Evolutionary conservation across 2,797 vertebrate species (phyloP), one percentile per base, ranked within the genome.

Genomic region (Crypturellus tataupa): DNA sequence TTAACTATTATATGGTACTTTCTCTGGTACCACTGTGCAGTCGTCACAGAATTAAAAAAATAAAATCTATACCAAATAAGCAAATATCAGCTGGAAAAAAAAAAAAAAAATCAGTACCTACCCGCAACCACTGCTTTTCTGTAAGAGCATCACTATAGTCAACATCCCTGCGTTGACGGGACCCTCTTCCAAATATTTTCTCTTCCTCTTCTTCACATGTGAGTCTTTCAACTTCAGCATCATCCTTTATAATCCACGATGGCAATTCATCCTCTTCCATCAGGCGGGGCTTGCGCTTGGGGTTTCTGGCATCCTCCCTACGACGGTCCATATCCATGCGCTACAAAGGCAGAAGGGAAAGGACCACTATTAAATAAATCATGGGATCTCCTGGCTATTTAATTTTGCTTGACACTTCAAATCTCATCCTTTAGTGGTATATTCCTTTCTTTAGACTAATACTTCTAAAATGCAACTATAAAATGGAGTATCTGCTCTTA

Each of bases 261-360:
- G 99, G 99, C 67, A 99, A 96, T 86, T 99, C 99, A 20, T 99
- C 99, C 59, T 99, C 99, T 94, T 99, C 99, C 99, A 99, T 99
- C 10, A 99, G 96, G 31, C 99, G 99, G 2, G 99, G 99, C 84
- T 99, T 99, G 9, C 99, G 98, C 80, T 99, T 99, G 2, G 99
- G 99, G 94, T 99, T 99, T 75, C 99, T 97, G 35, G 99, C 99
- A 4, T 99, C 99, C 80, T 99, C 99, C 17, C 99, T 98, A 23
- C 99, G 98, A 13, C 99, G 98, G 97, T 99, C 99, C 98, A 99
- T 98, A 96, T 99, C 99, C 98, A 99, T 99, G 25, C 99, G 99
- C 99, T 99, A 73, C 24, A 81, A 31, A n/a, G 8, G 63, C 16
- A 46, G 83, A 35, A 20, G 13, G 12, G 7, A 82, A 92, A 73